Conservation (phyloP, 1,140 invertebrate genomes). For the Pseudoatta argentina region DNA sequence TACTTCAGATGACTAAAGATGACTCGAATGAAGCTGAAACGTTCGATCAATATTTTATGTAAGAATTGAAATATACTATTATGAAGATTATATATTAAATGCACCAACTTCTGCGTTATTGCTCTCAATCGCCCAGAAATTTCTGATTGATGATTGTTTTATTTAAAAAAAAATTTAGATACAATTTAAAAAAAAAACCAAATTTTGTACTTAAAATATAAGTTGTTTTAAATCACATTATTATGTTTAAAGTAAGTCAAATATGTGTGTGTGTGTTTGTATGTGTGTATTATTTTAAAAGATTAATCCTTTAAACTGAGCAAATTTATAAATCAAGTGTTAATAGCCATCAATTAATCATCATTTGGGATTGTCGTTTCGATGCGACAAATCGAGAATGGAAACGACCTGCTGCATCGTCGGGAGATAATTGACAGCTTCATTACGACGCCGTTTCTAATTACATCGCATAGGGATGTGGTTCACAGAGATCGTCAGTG, state of each 20-base stretch:
- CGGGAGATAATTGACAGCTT: constrained; percentile 56
- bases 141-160: neutral
- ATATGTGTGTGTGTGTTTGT: neutral
- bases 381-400: constrained; percentile 40
- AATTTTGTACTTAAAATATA: neutral
- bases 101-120: no score
- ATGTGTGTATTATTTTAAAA: neutral
- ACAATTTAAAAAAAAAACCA: neutral
- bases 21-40: no score
- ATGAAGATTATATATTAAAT: no score
- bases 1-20: no score
- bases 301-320: neutral
- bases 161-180: neutral
- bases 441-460: constrained; percentile 60
- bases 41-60: no score
- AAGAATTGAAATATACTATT: no score
- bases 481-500: constrained; percentile 41
- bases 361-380: constrained; percentile 11
- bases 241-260: neutral
- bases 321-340: constrained; percentile 11
- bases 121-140: no score
- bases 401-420: constrained; percentile 41
- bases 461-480: constrained; percentile 49
- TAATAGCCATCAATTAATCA: constrained; percentile 34
- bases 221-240: neutral